Conservation (phyloP, 2,113 vertebrate genomes). For the Lepidiolamprologus cunningtoni region DNA sequence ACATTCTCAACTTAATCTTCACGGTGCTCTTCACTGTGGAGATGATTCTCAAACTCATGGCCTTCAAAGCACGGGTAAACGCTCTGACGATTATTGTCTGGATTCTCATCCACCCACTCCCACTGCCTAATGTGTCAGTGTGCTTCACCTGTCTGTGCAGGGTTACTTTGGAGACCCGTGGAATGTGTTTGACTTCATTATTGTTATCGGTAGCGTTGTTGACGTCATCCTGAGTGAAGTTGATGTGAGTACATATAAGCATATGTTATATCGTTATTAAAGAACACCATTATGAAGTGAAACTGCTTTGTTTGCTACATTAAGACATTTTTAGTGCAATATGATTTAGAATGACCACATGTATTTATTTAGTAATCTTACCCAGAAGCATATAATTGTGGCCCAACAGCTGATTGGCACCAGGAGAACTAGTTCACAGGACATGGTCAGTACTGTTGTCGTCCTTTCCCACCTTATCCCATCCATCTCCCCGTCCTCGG, state of each 20-base stretch:
- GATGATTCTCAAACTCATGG: slow-evolving; percentile 94
- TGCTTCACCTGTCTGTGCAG: slow-evolving; percentile 52
- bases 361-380: slow-evolving; percentile 33
- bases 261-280: not conserved
- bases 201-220: slow-evolving; percentile 92
- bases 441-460: slow-evolving; percentile 39
- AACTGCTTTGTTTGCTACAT: not conserved
- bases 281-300: not conserved
- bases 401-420: slow-evolving; percentile 23
- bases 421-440: slow-evolving; percentile 35
- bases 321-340: not conserved
- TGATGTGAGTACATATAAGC: slow-evolving; percentile 78
- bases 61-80: slow-evolving; percentile 89
- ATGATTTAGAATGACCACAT: not conserved
- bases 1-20: slow-evolving; percentile 90
- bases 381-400: not conserved
- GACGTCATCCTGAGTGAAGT: slow-evolving; percentile 97
- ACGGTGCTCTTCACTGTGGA: slow-evolving; percentile 93
- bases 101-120: not conserved
- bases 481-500: not conserved
- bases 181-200: slow-evolving; percentile 98
- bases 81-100: not conserved
- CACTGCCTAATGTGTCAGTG: not conserved
- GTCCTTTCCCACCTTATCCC: not conserved
- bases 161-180: slow-evolving; percentile 99